Conservation (phyloP, 2,797 vertebrate species). For the Oceanodroma leucorhoa region DNA sequence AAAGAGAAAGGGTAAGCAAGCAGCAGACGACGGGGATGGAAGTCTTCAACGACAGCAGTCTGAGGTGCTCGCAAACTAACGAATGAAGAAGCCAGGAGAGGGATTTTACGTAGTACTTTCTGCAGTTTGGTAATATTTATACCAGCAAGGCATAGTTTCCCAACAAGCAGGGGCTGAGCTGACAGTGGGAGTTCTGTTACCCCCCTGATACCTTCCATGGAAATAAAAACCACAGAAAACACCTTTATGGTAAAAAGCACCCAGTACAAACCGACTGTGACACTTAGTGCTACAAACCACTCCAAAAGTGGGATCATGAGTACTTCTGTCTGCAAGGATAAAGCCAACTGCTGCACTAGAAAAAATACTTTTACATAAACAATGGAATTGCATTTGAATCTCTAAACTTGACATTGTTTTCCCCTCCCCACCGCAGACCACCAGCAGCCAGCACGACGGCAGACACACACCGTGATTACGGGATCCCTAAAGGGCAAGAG, state of each 20-base stretch:
- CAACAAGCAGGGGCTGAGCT: neutral
- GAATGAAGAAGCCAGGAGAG: neutral
- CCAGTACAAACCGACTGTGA: fast-evolving
- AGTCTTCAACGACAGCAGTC: neutral
- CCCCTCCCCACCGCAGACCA: neutral
- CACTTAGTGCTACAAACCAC: neutral
- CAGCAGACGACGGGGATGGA: neutral
- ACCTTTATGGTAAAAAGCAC: neutral
- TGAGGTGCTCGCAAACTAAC: fast-evolving
- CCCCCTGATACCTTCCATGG: fast-evolving
- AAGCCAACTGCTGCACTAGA: too few species aligned
- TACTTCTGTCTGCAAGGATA: fast-evolving
- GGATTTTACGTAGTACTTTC: neutral
- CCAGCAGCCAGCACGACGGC: neutral
- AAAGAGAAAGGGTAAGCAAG: neutral
- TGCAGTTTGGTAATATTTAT: neutral
- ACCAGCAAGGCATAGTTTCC: neutral
- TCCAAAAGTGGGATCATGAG: neutral
- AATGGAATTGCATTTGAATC: neutral
- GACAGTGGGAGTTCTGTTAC: neutral
- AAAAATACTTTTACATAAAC: neutral
- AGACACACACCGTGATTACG: fast-evolving
- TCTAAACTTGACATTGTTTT: neutral
- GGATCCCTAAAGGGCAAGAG: neutral
- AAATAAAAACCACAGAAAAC: neutral